Conservation (phyloP, 1,140 invertebrate genomes). For the Dendrolimus kikuchii region DNA sequence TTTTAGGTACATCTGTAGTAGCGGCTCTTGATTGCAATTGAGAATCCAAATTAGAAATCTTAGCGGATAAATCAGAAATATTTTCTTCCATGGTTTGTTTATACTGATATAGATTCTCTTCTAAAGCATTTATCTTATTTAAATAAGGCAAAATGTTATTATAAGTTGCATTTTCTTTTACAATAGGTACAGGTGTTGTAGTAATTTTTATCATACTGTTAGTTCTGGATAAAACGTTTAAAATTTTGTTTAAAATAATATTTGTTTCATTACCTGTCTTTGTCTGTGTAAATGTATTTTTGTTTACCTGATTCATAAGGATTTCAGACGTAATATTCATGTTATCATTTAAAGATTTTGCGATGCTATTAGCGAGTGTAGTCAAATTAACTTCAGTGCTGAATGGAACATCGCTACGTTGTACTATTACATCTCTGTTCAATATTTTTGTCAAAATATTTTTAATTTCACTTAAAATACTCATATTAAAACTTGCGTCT, state of each 20-base stretch:
- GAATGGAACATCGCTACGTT: no score
- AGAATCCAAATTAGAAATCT: conserved; percentile 3
- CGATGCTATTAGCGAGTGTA: no score
- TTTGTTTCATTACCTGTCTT: conserved; percentile 15
- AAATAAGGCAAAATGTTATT: conserved; percentile 5
- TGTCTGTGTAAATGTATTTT: conserved; percentile 9
- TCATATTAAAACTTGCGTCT: background rate
- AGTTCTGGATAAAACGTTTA: conserved; percentile 9
- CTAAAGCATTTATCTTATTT: no score
- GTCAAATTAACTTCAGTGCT: no score
- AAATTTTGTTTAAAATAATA: conserved; percentile 19
- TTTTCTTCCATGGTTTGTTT: no score
- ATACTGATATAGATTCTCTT: no score
- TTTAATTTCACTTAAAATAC: background rate
- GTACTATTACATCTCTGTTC: no score
- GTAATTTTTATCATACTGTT: background rate
- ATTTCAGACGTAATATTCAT: conserved; percentile 3
- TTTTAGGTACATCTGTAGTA: conserved; percentile 8
- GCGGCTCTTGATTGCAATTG: conserved; percentile 5
- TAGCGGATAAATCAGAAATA: no score
- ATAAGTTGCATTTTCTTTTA: conserved; percentile 1
- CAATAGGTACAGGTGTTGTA: background rate
- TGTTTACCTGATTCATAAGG: conserved; percentile 7
- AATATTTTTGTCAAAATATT: background rate
- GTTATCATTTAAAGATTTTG: no score